Base-by-base conservation (phyloP, 2,113 vertebrate species). In the Melanerpes aurifrons region DNA sequence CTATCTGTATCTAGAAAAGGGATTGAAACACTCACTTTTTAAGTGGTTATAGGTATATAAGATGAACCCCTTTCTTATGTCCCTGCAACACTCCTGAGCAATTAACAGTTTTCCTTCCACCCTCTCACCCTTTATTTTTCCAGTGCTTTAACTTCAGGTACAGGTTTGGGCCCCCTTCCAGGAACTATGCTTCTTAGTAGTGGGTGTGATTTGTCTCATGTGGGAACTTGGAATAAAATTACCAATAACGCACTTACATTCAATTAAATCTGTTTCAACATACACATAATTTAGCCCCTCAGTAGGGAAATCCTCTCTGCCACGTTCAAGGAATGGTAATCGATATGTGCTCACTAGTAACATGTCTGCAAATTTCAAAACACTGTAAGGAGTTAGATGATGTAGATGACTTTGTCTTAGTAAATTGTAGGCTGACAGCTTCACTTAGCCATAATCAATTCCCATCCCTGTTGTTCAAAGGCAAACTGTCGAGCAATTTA, bases 321-420 rank as follows among this genome's bases (percentile, higher is more conserved):
- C 82, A 32, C 1, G 0, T 78, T 90, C 73, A 45, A 86, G 82
- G 45, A 62, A 64, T 22, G 48, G 80, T 54, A 66, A 90, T 96
- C 47, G 0, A 89, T 94, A 87, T 0, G 4, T 28, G 66, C 89
- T 91, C 75, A 31, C 85, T 64, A 24, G 61, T 57, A 83, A 47
- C 82, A 8, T 16, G 72, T 88, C 90, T 94, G 87, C 82, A 84
- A 35, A 94, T 81, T 89, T 74, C 76, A 68, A 75, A 96, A 78
- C 87, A 57, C 69, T 94, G 0, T 74, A 35, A 91, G 58, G 73
- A 92, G 48, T 74, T 62, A 35, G 62, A 67, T 71, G 91, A 75
- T 64, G 78, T 48, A 91, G 94, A 92, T 86, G 91, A 64, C 87
- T 94, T 90, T 94, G 85, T 94, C 54, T 91, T 87, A 82, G 92